Conservation (phyloP, 2,113 vertebrate genomes). For the Lampris megalopsis region DNA sequence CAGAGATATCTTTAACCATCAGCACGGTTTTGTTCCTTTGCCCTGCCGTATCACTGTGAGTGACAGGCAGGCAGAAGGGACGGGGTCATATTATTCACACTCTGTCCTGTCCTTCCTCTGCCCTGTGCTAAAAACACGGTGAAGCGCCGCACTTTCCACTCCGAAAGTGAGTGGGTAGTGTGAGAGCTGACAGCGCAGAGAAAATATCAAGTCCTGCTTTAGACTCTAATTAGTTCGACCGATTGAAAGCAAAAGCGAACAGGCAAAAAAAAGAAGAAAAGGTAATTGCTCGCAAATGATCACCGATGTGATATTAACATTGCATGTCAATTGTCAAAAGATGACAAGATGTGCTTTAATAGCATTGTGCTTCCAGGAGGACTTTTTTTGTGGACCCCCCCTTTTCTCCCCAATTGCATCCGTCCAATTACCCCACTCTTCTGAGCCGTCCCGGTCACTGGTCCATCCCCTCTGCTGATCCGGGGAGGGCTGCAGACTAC, state of each 20-base stretch:
- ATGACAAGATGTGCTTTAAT: slow-evolving; percentile 34
- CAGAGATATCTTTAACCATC: slow-evolving; percentile 53
- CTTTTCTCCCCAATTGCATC: too few relatives aligned
- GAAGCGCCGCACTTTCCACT: slow-evolving; percentile 66
- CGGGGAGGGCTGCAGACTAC: too few relatives aligned
- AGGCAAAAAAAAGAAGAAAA: slow-evolving; percentile 30
- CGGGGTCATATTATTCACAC: slow-evolving; percentile 76
- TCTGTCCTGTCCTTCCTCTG: slow-evolving; percentile 76
- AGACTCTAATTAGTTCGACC: slow-evolving; percentile 65
- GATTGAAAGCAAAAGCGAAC: slow-evolving; percentile 59
- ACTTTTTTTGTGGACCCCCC: too few relatives aligned
- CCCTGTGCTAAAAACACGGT: slow-evolving; percentile 68
- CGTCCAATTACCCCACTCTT: too few relatives aligned
- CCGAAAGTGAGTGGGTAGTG: slow-evolving; percentile 71
- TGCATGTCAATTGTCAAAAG: slow-evolving; percentile 21
- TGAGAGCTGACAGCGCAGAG: slow-evolving; percentile 70
- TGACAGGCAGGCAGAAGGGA: slow-evolving; percentile 71
- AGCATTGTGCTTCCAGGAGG: slow-evolving; percentile 31
- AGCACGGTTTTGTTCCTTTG: slow-evolving; percentile 55
- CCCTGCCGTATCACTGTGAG: slow-evolving; percentile 74
- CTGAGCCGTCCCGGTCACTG: too few relatives aligned
- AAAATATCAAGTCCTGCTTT: slow-evolving; percentile 58
- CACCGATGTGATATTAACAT: slow-evolving; percentile 25
- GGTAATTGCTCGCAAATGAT: slow-evolving; percentile 59
- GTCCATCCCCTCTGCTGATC: too few relatives aligned